phyloP scores from a whole-genome alignment of 2,888 invertebrate species.

The Dicyrtoma fusca region DNA sequence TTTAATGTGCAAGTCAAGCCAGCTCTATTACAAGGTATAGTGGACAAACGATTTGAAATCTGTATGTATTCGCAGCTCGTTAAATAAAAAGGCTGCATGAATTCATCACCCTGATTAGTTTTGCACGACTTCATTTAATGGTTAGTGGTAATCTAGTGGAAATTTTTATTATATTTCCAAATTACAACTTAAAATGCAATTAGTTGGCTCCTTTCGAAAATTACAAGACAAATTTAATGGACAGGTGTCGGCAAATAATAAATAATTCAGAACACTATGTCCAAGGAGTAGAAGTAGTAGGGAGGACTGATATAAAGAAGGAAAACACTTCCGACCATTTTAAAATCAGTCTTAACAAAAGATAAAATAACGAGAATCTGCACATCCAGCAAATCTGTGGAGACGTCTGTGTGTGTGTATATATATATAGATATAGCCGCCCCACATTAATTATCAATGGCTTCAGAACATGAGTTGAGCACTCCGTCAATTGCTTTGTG shows the following conservation, averaged over 20 bases:
- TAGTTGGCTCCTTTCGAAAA: too few species aligned
- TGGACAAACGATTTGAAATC: background rate
- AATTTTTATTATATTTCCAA: conserved; percentile 7
- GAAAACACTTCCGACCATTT: too few species aligned
- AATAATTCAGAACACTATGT: conserved; percentile 1
- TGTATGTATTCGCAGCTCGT: conserved; percentile 25
- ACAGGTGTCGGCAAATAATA: background rate
- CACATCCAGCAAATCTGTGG: too few species aligned
- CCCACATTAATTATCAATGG: background rate
- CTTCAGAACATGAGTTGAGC: background rate
- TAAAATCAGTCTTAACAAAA: background rate
- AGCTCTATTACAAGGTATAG: too few species aligned
- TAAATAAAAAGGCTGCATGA: conserved; percentile 17
- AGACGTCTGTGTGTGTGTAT: too few species aligned
- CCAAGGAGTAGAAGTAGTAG: background rate
- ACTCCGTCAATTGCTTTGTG: background rate
- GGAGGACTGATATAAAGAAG: conserved; percentile 6
- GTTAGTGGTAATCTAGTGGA: conserved; percentile 10
- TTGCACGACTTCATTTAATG: conserved; percentile 20
- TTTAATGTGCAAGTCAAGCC: too few species aligned
- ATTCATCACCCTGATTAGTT: conserved; percentile 26
- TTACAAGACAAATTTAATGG: too few species aligned
- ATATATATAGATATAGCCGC: background rate
- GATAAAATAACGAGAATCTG: too few species aligned
- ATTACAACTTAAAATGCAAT: background rate